Percentiles rank a stretch among this genome's conserved stretches.
Evolutionary conservation across 2,113 vertebrate species (phyloP).

Genomic region (Antechinus flavipes): DNA sequence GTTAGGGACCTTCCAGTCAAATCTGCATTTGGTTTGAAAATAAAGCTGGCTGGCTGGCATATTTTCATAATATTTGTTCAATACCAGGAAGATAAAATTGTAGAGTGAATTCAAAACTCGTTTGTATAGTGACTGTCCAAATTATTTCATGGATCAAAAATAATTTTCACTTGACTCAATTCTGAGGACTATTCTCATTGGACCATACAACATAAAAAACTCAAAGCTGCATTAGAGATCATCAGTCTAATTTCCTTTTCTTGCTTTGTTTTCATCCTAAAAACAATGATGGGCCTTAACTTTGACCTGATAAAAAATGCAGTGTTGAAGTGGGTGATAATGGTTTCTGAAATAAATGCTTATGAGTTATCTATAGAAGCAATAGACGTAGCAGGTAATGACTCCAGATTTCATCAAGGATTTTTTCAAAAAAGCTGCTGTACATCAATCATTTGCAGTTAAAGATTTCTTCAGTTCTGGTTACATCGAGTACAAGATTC

Average conservation of each 20-base stretch:
- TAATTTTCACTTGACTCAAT: background rate
- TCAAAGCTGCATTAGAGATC: background rate
- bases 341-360: constrained; percentile 42
- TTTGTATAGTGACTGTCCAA: background rate
- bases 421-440: background rate
- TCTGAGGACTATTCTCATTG: background rate
- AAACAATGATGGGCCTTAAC: background rate
- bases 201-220: background rate
- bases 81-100: background rate
- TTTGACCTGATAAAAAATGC: background rate
- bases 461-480: background rate
- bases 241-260: background rate
- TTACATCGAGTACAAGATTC: background rate
- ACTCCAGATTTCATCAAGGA: background rate
- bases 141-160: background rate
- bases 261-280: background rate
- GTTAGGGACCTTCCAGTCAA: background rate
- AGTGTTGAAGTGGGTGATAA: background rate
- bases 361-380: background rate
- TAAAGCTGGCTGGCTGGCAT: background rate
- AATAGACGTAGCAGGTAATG: background rate
- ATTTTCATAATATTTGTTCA: background rate
- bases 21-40: background rate
- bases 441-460: background rate
- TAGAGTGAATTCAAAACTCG: background rate